Base-by-base conservation (phyloP, 2,888 invertebrate species). In the Amblyjoppa proteus region DNA sequence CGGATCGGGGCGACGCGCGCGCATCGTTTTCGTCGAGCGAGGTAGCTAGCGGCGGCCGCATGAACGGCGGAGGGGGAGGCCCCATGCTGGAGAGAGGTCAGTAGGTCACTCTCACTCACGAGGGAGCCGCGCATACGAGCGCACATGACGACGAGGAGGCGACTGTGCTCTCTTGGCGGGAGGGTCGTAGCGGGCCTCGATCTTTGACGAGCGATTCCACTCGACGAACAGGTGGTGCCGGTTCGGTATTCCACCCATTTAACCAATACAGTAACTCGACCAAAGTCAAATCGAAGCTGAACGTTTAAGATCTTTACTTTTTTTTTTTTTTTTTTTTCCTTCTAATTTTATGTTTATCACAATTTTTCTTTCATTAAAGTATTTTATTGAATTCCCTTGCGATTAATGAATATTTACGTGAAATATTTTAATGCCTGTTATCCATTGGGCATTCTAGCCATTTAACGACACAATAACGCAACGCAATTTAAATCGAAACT, bases 31-130 rank as follows among this genome's bases (percentile, higher is more conserved):
- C 49, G 58, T 71, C 13, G 64, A 20, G 61, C 58, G 34, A 45
- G 56, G 45, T 4, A n/a, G 45, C 28, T 41, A 56, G 34, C 66
- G 68, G 73, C 45, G 58, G 13, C 53, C 71, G 73, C 73, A 73
- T 53, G 73, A 38, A 41, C 66, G 38, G 25, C 31, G 71, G 82
- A 73, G 75, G 53, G 85, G 68, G 81, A 58, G 61, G 49, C 75
- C 31, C n/a, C 58, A 61, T 64, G 69, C 74, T 25, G 76, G 78
- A 90, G 91, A 89, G 90, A 90, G 93, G 93, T 93, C 92, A 93
- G 93, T 93, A 90, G 93, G 93, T 93, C 93, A 93, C 93, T 93
- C 93, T 93, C 92, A 90, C 93, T 92, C 88, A 88, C 88, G 86
- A 79, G 86, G 79, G 68, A 86, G 71, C 71, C 82, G 45, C 66